Percentiles rank a stretch among this genome's conserved stretches.
Conservation (phyloP, 1,140 invertebrate species). For the Neodiprion pinetum region DNA sequence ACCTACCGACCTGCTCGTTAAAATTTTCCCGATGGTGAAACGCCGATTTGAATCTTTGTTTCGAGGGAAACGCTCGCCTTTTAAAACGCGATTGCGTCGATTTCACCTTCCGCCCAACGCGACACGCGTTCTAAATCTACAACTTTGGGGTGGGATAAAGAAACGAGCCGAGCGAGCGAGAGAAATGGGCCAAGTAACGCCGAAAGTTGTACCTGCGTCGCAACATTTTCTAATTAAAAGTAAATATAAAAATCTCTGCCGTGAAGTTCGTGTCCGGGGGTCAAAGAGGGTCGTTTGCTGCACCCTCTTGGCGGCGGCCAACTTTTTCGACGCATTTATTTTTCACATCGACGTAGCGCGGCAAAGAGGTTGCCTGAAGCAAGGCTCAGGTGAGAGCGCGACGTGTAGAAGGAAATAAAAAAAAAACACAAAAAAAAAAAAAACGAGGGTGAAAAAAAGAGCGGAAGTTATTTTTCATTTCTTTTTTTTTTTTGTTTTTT, state of each 20-base stretch:
- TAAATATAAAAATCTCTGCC: not conserved
- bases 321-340: not conserved
- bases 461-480: too few relatives aligned
- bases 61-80: too few relatives aligned
- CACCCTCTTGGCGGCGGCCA: too few relatives aligned
- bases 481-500: too few relatives aligned
- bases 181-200: not conserved
- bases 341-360: not conserved
- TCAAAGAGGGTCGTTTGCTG: too few relatives aligned
- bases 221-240: constrained; percentile 1
- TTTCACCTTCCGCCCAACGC: not conserved
- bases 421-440: too few relatives aligned
- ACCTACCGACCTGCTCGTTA: too few relatives aligned
- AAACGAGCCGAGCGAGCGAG: not conserved
- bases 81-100: too few relatives aligned
- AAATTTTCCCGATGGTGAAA: too few relatives aligned
- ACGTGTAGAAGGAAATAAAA: too few relatives aligned
- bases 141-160: not conserved
- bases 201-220: not conserved
- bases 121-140: not conserved
- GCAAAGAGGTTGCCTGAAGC: not conserved
- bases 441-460: too few relatives aligned
- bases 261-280: not conserved
- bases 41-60: too few relatives aligned
- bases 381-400: not conserved